Evolutionary conservation across 2,888 invertebrate species (phyloP).

Genomic region (Rhogogaster chlorosoma): DNA sequence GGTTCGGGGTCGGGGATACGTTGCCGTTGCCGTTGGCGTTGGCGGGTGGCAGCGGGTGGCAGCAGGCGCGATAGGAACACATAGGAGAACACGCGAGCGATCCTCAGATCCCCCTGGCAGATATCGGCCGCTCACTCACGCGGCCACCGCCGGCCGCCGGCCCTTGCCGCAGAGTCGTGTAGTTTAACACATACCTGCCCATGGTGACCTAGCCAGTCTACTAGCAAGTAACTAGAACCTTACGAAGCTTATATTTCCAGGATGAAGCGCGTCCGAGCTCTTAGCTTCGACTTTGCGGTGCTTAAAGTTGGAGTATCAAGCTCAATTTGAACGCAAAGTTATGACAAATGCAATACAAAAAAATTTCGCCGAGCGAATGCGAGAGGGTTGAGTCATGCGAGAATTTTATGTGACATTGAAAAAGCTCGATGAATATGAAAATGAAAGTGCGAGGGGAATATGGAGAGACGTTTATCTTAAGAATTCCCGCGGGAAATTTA

Average conservation of each 20-base stretch:
- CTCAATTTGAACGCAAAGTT: neutral
- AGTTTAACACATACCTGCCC: slow-evolving; percentile 31
- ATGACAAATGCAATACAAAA: neutral
- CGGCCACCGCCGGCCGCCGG: slow-evolving; percentile 69
- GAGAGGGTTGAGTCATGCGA: neutral
- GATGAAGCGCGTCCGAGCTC: slow-evolving; percentile 17
- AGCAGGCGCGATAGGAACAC: slow-evolving; percentile 72
- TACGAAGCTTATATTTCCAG: slow-evolving; percentile 12
- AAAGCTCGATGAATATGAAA: neutral
- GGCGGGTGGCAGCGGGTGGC: slow-evolving; percentile 65
- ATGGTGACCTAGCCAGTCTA: neutral
- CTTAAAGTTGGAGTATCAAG: neutral
- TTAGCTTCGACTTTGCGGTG: neutral
- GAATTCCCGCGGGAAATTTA: neutral
- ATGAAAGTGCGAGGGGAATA: neutral
- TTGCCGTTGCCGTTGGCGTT: slow-evolving; percentile 53
- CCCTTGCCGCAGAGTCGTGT: slow-evolving; percentile 66
- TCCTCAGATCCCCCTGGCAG: slow-evolving; percentile 77
- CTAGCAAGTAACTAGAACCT: slow-evolving; percentile 16
- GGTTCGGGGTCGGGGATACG: slow-evolving; percentile 54
- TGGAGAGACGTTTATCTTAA: neutral
- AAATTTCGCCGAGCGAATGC: neutral
- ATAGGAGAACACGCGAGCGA: slow-evolving; percentile 76
- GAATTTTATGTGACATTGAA: neutral
- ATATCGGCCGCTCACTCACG: slow-evolving; percentile 77